Evolutionary conservation across 2,888 invertebrate species (phyloP), one percentile per base, ranked within the genome.

Genomic region (Pristionchus fissidentatus): DNA sequence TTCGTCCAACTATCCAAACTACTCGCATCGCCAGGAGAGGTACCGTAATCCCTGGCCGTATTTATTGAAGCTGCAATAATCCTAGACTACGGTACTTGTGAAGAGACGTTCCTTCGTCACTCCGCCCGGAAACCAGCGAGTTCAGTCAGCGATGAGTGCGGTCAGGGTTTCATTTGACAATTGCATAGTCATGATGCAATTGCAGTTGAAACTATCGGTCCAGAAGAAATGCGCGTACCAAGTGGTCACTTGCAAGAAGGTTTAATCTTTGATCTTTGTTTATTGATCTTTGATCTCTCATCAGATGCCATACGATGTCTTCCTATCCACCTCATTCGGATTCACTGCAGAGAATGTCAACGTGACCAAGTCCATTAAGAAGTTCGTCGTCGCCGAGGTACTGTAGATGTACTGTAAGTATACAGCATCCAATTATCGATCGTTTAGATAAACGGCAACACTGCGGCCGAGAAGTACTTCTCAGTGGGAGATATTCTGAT

Each of bases 241-340:
- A 46, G 75, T 77, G 4, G 75, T 77, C 0, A 77, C 75, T 46
- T 77, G 75, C 49, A 77, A 46, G 49, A 77, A 77, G 49, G 75
- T 26, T n/a, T n/a, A n/a, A n/a, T n/a, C 15, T 10, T 32, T 77
- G 1, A 43, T 26, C 70, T 22, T 26, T n/a, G 26, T 5, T n/a
- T 77, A 46, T 49, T 15, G 75, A 32, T 46, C 22, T 4, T 13
- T 7, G 19, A 22, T 1, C 3, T 10, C 1, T 49, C 26, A 5
- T 4, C 75, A 77, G 75, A 77, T 52, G 49, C 75, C 75, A 5
- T 46, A 49, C 46, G 75, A 77, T 41, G 32, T 46, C 35, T 77
- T 77, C 49, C 75, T 77, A 5, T 19, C 75, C 49, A 49, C 75
- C 15, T 77, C 75, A 29, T 77, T 77, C 75, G 75, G 75, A 77